These are phyloP conservation scores for Saguinus imperator DNA, from an alignment of 2,113 vertebrate genomes.

Conservation along the genomic window DNA sequence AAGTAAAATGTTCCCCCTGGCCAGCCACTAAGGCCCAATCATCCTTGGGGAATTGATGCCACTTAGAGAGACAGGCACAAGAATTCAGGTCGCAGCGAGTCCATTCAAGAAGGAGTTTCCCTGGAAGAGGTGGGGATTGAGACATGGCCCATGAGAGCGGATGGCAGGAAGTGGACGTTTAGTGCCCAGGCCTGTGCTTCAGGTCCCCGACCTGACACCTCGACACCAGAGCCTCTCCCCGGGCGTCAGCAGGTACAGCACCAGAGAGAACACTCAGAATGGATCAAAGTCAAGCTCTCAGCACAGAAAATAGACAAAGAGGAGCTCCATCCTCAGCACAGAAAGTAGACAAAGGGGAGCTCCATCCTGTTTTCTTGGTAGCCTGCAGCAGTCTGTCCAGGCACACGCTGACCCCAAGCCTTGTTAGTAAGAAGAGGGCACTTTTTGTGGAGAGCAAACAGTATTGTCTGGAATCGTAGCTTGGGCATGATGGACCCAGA, in stretches of 20 bases:
- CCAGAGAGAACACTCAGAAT: neutral
- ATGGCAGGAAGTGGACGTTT: neutral
- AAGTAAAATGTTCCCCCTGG: neutral
- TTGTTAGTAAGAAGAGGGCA: neutral
- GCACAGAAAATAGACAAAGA: neutral
- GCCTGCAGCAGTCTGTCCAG: neutral
- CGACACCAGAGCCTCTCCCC: neutral
- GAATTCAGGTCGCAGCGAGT: accelerated
- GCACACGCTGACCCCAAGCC: neutral
- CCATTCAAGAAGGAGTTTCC: neutral
- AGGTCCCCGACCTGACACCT: neutral
- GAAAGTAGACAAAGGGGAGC: neutral
- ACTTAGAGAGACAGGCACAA: neutral
- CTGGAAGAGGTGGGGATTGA: neutral
- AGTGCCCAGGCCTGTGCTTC: neutral
- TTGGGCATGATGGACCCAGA: too few relatives aligned
- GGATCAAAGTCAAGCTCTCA: neutral
- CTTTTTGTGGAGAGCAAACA: neutral
- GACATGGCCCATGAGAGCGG: neutral
- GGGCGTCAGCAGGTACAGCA: too few relatives aligned
- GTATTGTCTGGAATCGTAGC: neutral
- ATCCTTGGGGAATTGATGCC: neutral
- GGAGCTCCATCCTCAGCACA: neutral
- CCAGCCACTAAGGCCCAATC: neutral
- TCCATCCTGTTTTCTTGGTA: accelerated